Evolutionary conservation across 2,888 invertebrate species (phyloP).

Genomic region (Drosophila ustulata): DNA sequence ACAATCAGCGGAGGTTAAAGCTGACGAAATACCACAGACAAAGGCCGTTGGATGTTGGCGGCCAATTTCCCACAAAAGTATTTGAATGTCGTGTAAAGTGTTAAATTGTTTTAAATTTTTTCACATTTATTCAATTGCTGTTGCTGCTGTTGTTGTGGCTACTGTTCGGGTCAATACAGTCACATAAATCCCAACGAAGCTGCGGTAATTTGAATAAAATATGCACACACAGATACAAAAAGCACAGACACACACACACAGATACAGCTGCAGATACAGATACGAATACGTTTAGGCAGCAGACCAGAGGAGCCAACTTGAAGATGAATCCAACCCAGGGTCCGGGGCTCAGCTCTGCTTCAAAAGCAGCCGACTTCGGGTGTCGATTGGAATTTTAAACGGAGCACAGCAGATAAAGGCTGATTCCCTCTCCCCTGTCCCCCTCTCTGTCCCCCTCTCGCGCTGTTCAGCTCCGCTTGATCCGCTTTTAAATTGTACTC

Average conservation of each 20-base stretch:
- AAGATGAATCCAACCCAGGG: neutral
- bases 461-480: neutral
- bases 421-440: neutral
- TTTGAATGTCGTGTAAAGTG: constrained; percentile 81
- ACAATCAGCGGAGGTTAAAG: constrained; percentile 61
- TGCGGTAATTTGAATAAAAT: constrained; percentile 77
- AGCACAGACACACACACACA: constrained; percentile 9
- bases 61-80: constrained; percentile 78
- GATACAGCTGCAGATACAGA: constrained; percentile 6
- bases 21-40: constrained; percentile 66
- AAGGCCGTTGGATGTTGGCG: constrained; percentile 30
- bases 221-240: constrained; percentile 53
- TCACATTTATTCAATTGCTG: constrained; percentile 17
- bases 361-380: constrained; percentile 71
- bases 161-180: constrained; percentile 49
- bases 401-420: constrained; percentile 68
- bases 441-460: constrained; percentile 1
- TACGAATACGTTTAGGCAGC: constrained; percentile 7
- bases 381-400: constrained; percentile 81
- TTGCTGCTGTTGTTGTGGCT: constrained; percentile 29
- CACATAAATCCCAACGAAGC: constrained; percentile 68
- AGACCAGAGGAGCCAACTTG: neutral
- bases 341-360: constrained; percentile 36
- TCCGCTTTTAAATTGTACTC: too few relatives aligned
- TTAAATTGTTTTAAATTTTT: constrained; percentile 78